These are phyloP conservation scores for Porites rus DNA, from an alignment of 92 coral and sea anemone genomes.

Conservation along the genomic window DNA sequence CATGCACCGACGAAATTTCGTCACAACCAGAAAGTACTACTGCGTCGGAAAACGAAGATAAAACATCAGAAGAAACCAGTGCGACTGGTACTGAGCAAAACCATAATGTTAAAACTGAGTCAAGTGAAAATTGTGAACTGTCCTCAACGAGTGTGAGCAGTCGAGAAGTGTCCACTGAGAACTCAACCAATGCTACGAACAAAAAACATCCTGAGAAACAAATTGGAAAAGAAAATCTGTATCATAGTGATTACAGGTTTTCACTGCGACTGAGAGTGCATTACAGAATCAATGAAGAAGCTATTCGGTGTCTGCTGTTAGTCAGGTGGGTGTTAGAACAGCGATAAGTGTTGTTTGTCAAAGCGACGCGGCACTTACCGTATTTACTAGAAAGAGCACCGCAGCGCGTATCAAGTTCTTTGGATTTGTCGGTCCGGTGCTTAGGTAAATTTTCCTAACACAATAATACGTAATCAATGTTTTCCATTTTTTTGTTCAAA, in stretches of 20 bases:
- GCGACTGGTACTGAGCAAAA: neutral
- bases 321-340: conserved; percentile 59
- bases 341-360: neutral
- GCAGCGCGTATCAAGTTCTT: too few relatives aligned
- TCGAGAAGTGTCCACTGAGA: neutral
- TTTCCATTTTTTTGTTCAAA: too few relatives aligned
- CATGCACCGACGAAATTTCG: neutral
- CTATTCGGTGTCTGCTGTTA: conserved; percentile 76
- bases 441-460: too few relatives aligned
- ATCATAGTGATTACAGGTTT: conserved; percentile 60
- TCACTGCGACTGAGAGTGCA: conserved; percentile 69
- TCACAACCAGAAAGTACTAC: neutral
- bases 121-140: conserved; percentile 1
- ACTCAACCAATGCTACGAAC: neutral
- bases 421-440: too few relatives aligned
- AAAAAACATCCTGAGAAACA: conserved; percentile 9
- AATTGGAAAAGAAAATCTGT: conserved; percentile 14
- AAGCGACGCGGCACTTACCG: too few relatives aligned
- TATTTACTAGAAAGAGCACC: too few relatives aligned
- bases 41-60: neutral
- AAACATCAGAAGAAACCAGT: neutral
- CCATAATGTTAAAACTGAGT: neutral
- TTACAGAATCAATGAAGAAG: conserved; percentile 87
- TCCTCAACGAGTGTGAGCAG: neutral
- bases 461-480: too few relatives aligned